Percentiles rank a stretch among this genome's conserved stretches.
Evolutionary conservation across 2,888 invertebrate species (phyloP).

Genomic region (Hyposoter dolosus): DNA sequence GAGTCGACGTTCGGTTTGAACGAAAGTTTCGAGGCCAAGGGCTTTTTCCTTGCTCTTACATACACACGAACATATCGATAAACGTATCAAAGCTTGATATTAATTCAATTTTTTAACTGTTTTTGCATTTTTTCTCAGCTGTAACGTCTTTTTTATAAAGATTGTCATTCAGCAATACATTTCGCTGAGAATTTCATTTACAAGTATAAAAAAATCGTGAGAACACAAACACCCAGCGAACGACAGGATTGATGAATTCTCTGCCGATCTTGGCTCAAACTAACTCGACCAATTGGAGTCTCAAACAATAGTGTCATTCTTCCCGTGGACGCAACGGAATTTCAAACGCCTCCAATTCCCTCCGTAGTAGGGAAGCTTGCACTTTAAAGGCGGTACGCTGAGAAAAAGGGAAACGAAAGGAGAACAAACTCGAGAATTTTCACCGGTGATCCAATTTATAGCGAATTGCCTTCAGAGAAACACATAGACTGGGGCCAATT

Average conservation of each 20-base stretch:
- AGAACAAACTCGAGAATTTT: conserved; percentile 32
- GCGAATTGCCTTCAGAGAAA: conserved; percentile 47
- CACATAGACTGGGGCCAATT: conserved; percentile 57
- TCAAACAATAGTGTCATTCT: conserved; percentile 30
- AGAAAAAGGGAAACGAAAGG: neutral
- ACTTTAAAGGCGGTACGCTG: neutral
- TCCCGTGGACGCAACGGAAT: conserved; percentile 26
- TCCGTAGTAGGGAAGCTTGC: neutral
- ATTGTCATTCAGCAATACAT: neutral
- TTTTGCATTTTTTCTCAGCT: neutral
- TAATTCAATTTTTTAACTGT: neutral
- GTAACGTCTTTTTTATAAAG: neutral
- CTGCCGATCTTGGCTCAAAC: conserved; percentile 1
- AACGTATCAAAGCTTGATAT: neutral
- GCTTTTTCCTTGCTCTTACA: conserved; percentile 28
- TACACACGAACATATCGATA: conserved; percentile 8
- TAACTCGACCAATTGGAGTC: conserved; percentile 26
- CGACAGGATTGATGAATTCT: conserved; percentile 2
- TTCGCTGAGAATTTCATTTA: neutral
- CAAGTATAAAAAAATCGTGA: neutral
- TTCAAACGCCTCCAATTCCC: conserved; percentile 27
- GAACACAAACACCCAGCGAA: neutral
- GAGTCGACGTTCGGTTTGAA: conserved; percentile 38
- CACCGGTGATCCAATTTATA: conserved; percentile 64
- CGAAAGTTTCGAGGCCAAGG: conserved; percentile 37